These are phyloP conservation scores for Rhinella marina DNA, from an alignment of 2,797 vertebrate species.

Conservation along the genomic window DNA sequence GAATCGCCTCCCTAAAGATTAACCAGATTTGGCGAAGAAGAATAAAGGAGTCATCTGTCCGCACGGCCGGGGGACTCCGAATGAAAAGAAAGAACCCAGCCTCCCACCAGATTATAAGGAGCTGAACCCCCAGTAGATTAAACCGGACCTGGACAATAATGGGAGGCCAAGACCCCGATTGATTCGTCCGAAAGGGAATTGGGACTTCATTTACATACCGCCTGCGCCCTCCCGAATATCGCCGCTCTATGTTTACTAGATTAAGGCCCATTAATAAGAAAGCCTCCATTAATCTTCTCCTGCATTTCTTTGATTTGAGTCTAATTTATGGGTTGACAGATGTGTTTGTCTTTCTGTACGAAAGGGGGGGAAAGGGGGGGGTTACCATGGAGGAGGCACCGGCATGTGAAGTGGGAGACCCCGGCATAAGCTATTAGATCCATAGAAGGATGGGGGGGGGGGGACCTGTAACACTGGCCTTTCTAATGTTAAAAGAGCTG, in stretches of 20 bases:
- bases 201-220: conserved; percentile 57
- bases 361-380: not conserved
- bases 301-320: conserved; percentile 46
- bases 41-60: conserved; percentile 50
- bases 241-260: conserved; percentile 55
- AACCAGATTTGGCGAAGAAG: conserved; percentile 40
- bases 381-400: conserved; percentile 49
- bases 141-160: conserved; percentile 48
- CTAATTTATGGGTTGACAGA: conserved; percentile 59
- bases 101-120: conserved; percentile 58
- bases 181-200: conserved; percentile 46
- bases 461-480: not conserved
- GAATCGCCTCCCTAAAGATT: conserved; percentile 40
- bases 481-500: not conserved
- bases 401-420: conserved; percentile 53
- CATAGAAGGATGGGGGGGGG: not conserved
- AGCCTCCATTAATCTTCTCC: conserved; percentile 43
- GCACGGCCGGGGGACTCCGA: conserved; percentile 41
- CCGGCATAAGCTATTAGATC: conserved; percentile 30
- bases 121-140: conserved; percentile 39
- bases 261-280: conserved; percentile 57
- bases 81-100: conserved; percentile 52
- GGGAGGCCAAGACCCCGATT: conserved; percentile 49
- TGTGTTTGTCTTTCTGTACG: conserved; percentile 50
- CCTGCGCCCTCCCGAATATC: conserved; percentile 43